phyloP scores from a whole-genome alignment of 1,140 invertebrate genomes.

The Palaemon carinicauda region DNA sequence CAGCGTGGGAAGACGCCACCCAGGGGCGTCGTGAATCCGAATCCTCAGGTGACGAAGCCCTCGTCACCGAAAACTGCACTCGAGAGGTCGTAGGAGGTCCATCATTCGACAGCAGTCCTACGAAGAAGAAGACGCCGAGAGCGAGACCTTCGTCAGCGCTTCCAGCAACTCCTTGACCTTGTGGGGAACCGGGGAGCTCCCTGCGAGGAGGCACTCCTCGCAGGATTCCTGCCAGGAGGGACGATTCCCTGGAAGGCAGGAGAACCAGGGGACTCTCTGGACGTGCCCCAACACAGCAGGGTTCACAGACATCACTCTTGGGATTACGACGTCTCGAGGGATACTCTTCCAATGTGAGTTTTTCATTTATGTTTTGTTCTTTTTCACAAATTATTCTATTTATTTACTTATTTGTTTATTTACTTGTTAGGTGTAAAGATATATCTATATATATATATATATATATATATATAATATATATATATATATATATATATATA shows the following conservation, averaged over 20 bases:
- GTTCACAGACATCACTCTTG: conserved; percentile 59
- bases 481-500: too few relatives aligned
- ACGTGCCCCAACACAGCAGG: conserved; percentile 48
- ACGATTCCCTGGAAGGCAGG: conserved; percentile 44
- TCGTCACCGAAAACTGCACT: conserved; percentile 12
- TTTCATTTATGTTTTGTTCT: not conserved
- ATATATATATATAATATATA: too few relatives aligned
- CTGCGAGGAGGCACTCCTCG: conserved; percentile 52
- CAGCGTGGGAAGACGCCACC: conserved; percentile 9
- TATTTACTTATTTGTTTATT: not conserved
- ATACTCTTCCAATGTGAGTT: conserved; percentile 55
- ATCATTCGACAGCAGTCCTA: conserved; percentile 60
- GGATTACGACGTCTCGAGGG: conserved; percentile 59
- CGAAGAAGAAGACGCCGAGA: conserved; percentile 44
- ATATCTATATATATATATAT: too few relatives aligned
- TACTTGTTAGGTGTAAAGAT: too few relatives aligned
- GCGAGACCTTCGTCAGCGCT: conserved; percentile 34
- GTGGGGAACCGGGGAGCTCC: conserved; percentile 39
- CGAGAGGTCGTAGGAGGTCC: conserved; percentile 42
- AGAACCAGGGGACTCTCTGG: conserved; percentile 45
- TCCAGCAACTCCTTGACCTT: conserved; percentile 41
- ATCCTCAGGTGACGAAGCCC: conserved; percentile 51
- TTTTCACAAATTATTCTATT: not conserved
- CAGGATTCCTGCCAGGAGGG: conserved; percentile 51
- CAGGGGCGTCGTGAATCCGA: conserved; percentile 23